A percentile compares a stretch with the other conserved stretches of the same genome.
Evolutionary conservation across 2,797 vertebrate species (phyloP).

Genomic region (Lepilemur septentrionalis): DNA sequence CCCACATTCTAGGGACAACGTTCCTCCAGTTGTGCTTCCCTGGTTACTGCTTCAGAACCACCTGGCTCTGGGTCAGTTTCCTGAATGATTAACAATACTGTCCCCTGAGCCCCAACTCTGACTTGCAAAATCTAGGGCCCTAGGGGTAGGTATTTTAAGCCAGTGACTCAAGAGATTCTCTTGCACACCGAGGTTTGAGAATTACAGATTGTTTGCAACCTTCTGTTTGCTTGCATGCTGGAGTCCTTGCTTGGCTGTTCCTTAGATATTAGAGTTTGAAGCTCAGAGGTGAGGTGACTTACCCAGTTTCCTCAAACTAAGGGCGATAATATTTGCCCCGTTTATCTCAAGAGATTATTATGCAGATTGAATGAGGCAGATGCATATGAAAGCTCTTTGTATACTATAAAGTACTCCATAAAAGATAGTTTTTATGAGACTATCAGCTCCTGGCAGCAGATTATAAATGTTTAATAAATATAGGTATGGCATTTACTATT

Average conservation of each 20-base stretch:
- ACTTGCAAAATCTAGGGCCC: not conserved
- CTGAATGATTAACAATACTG: not conserved
- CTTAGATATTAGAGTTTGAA: not conserved
- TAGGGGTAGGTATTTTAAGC: not conserved
- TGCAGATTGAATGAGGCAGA: not conserved
- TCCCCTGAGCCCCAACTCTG: not conserved
- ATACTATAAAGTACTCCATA: not conserved
- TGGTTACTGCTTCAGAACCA: not conserved
- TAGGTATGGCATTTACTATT: accelerated
- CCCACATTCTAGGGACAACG: not conserved
- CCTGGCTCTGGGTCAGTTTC: not conserved
- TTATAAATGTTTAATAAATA: not conserved
- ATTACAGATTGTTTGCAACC: not conserved
- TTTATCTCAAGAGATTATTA: not conserved
- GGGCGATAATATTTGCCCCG: not conserved
- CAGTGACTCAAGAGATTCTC: not conserved
- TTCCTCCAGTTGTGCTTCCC: not conserved
- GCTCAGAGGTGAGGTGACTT: not conserved
- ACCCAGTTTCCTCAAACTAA: not conserved
- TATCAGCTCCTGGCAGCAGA: not conserved
- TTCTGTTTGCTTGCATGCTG: accelerated
- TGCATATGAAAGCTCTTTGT: not conserved
- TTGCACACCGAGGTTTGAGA: not conserved
- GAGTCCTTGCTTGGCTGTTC: not conserved
- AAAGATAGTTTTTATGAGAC: not conserved